Evolutionary conservation across 2,113 vertebrate genomes (phyloP).

Genomic region (Phrynosoma platyrhinos): DNA sequence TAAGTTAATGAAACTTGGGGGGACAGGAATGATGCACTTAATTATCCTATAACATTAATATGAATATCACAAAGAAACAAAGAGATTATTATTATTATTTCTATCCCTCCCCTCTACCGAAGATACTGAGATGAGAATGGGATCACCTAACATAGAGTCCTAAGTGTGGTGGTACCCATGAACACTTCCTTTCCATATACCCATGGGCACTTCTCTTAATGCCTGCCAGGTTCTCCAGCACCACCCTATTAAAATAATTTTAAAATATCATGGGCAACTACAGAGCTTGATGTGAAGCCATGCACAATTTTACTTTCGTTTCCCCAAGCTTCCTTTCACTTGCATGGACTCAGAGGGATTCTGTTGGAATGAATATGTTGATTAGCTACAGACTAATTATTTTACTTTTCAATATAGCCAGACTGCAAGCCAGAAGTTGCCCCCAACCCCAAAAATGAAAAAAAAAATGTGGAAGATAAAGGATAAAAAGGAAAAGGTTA

Average conservation of each 20-base stretch:
- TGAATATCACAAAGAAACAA: conserved; percentile 21
- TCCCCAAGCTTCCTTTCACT: background rate
- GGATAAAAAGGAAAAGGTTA: too few relatives aligned
- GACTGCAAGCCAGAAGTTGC: too few relatives aligned
- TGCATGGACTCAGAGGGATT: background rate
- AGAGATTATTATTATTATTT: too few relatives aligned
- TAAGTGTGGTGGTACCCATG: background rate
- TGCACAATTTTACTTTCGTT: background rate
- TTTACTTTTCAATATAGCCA: too few relatives aligned
- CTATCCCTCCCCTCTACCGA: too few relatives aligned
- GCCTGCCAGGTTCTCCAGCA: background rate
- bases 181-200: background rate
- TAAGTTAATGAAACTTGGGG: background rate
- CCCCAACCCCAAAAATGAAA: background rate
- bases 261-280: too few relatives aligned
- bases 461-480: too few relatives aligned
- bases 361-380: too few relatives aligned
- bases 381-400: too few relatives aligned
- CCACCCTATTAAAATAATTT: too few relatives aligned
- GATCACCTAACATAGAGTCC: background rate
- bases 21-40: background rate
- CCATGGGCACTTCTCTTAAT: background rate
- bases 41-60: conserved; percentile 3
- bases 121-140: background rate
- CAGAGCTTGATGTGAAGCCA: background rate